These are phyloP conservation scores for Hyposoter didymator DNA, from an alignment of 2,888 invertebrate genomes.

Conservation along the genomic window DNA sequence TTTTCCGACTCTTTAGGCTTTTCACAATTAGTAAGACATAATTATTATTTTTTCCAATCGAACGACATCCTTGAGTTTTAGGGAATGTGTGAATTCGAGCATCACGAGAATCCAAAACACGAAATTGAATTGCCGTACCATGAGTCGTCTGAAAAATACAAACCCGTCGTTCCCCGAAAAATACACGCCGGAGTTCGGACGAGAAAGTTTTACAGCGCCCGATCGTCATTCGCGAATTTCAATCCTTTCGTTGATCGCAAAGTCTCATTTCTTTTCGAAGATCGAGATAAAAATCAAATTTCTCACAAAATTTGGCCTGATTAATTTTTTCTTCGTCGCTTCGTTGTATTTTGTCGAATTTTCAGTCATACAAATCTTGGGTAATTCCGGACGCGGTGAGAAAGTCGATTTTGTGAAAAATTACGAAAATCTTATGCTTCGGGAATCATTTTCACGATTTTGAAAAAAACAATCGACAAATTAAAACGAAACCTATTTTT, in stretches of 20 bases:
- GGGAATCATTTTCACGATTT: background rate
- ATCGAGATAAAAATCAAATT: conserved; percentile 30
- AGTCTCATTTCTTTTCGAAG: conserved; percentile 24
- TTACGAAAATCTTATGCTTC: background rate
- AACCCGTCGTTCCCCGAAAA: conserved; percentile 43
- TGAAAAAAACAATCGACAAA: background rate
- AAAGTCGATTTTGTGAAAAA: background rate
- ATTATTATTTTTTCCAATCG: conserved; percentile 16
- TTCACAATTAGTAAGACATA: background rate
- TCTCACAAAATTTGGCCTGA: background rate
- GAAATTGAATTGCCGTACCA: conserved; percentile 4
- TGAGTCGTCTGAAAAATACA: conserved; percentile 29
- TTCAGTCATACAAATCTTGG: background rate
- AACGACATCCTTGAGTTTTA: background rate
- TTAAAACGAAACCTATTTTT: background rate
- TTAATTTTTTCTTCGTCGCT: conserved; percentile 4
- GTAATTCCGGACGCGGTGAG: background rate
- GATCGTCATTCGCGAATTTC: conserved; percentile 55
- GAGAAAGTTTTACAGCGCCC: conserved; percentile 34
- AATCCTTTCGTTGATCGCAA: conserved; percentile 53
- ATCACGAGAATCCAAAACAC: conserved; percentile 7
- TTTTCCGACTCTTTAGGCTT: background rate
- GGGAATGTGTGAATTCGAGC: conserved; percentile 52
- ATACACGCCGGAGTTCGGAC: conserved; percentile 56
- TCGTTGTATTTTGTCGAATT: background rate